Base-by-base conservation (phyloP, 2,113 vertebrate genomes). In the Chionis minor region DNA sequence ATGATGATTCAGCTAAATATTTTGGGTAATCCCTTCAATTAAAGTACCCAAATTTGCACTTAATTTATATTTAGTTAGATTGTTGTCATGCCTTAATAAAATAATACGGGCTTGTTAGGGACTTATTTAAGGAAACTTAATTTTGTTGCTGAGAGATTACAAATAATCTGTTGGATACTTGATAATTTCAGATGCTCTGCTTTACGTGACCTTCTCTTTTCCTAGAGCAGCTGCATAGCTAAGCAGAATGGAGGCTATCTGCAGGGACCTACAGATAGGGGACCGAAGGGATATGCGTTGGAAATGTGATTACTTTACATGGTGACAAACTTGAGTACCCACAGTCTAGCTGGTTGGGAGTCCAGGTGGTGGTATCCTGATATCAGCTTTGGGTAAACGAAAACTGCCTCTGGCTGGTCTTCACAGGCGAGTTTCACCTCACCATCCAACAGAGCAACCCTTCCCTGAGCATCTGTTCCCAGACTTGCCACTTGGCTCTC, bases 1-100 rank as follows among this genome's bases (percentile, higher is more conserved):
- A 86, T 33, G 27, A 66, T 54, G 83, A 80, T 72, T 87, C 77
- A 82, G 21, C 28, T 38, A 93, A 97, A 89, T 28, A 82, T 88
- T 92, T 88, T 6, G 73, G 67, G 52, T 61, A 72, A 93, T 63
- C 38, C 45, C 32, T 67, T 84, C 85, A 92, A 70, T 82, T 87
- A 59, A 86, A 47, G 24, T 17, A 58, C 6, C 22, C 2, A 33
- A 10, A 90, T 92, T 88, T 32, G 42, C 33, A 67, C 59, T 94
- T 88, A 66, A 92, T 79, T 90, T 42, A 11, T 59, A 62, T 52
- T 86, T 88, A 67, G 56, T 47, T 54, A 65, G 61, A 54, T n/a
- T 58, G 49, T 32, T 92, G 54, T 45, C 23, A 8, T 69, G 59
- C 49, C 75, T 83, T 89, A 85, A 90, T 38, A 55, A 74, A 83